Evolutionary conservation across 1,140 invertebrate species (phyloP).

Genomic region (Pogonus chalceus): DNA sequence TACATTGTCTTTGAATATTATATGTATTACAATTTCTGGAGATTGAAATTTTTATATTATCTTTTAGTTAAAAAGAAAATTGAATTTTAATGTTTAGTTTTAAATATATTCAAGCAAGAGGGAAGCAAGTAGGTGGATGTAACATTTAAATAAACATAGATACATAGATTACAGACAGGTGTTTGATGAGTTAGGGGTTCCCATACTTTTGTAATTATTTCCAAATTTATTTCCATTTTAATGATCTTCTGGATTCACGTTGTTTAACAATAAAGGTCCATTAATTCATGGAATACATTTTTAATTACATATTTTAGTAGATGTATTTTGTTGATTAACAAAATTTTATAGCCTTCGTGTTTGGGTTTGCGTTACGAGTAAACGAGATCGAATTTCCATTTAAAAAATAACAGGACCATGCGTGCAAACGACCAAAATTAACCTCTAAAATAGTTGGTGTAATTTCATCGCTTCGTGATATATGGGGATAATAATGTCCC

Average conservation of each 20-base stretch:
- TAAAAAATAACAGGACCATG: neutral
- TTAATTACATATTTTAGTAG: constrained; percentile 5
- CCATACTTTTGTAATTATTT: constrained; percentile 2
- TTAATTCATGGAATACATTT: constrained; percentile 5
- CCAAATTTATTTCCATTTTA: constrained; percentile 2
- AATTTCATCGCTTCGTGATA: constrained; percentile 5
- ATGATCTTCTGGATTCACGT: neutral
- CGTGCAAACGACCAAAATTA: neutral
- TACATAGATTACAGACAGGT: too few relatives aligned
- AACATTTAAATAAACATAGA: neutral
- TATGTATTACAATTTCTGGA: too few relatives aligned
- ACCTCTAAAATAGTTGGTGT: constrained; percentile 1
- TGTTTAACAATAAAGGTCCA: neutral
- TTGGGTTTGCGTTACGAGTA: neutral
- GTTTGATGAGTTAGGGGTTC: too few relatives aligned
- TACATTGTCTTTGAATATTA: too few relatives aligned
- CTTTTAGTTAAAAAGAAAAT: too few relatives aligned
- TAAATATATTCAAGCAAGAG: too few relatives aligned
- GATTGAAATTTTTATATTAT: too few relatives aligned
- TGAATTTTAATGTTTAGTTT: too few relatives aligned
- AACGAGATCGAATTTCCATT: neutral
- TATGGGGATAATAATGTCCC: constrained; percentile 4
- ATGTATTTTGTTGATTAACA: constrained; percentile 2
- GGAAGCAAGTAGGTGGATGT: constrained; percentile 2
- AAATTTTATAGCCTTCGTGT: constrained; percentile 7